Evolutionary conservation across 2,888 invertebrate genomes (phyloP), one percentile per base, ranked within the genome.

Genomic region (Orthosia gracilis): DNA sequence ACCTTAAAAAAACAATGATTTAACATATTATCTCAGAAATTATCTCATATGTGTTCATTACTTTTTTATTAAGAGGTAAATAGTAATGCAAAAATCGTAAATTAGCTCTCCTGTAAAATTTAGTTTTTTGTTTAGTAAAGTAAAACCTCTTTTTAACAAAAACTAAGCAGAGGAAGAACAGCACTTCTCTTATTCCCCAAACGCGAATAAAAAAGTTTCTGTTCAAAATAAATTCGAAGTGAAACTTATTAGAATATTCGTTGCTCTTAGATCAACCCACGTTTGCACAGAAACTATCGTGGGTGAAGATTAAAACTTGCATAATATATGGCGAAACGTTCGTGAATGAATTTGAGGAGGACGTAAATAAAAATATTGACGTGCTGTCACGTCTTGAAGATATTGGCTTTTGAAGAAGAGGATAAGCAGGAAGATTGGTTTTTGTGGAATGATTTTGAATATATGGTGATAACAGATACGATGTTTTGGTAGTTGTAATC

Each of bases 221-320:
- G n/a, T 61, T 54, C 21, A 69, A 63, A 70, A 69, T 70, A 81
- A 73, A 75, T 64, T 63, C 58, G 40, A 61, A 47, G 26, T 11
- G 7, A 26, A 65, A 69, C 74, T 57, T 69, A 80, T 78, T 68
- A 68, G 47, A 70, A 78, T 74, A 85, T 82, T 82, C 84, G 80
- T 84, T 63, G 72, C 75, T 85, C 77, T 66, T n/a, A 59, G 78
- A 47, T 69, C 26, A 47, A 18, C 59, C 73, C 58, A 40, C 69
- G 76, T 80, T 76, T 65, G 74, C 67, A 59, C 57, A 67, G 80
- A 80, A 87, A 88, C 89, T 89, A 89, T 88, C 78, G 82, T 64
- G 45, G 77, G 78, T 52, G 77, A 70, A 88, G 89, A 89, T 89
- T 89, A 89, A 88, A 89, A 78, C 70, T 59, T 89, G 87, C 87